A percentile compares a stretch with the other conserved stretches of the same genome.
phyloP scores from a whole-genome alignment of 2,113 vertebrate genomes.

The Chelonoidis abingdonii region DNA sequence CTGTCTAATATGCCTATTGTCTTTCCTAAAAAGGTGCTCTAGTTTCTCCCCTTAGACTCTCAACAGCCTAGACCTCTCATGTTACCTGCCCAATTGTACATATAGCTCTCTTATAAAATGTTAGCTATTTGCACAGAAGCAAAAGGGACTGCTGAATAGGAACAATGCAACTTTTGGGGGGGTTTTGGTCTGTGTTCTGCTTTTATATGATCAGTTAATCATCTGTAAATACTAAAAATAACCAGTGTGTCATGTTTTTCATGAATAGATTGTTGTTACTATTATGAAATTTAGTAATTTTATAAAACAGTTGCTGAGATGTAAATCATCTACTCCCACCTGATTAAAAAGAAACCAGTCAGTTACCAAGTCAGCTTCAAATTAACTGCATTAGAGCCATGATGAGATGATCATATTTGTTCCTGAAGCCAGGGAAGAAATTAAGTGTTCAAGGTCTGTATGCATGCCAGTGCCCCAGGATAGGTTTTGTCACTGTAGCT shows the following conservation, averaged over 20 bases:
- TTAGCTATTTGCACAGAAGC: background rate
- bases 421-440: background rate
- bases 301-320: background rate
- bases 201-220: background rate
- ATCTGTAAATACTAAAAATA: background rate
- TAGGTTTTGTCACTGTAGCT: background rate
- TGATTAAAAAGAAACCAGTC: background rate
- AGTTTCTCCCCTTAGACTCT: background rate
- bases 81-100: background rate
- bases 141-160: background rate
- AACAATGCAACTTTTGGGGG: background rate
- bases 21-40: background rate
- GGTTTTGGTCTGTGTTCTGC: background rate
- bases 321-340: background rate
- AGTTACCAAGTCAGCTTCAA: slow-evolving; percentile 10
- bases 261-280: background rate
- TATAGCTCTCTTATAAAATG: background rate
- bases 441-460: background rate
- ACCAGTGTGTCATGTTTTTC: background rate
- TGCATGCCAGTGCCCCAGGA: background rate
- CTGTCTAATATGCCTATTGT: background rate
- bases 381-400: background rate
- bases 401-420: background rate
- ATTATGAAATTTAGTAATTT: background rate
- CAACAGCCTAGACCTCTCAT: background rate